Percentiles rank a stretch among this genome's conserved stretches.
phyloP scores from a whole-genome alignment of 1,140 invertebrate genomes.

The Drosophila asahinai region DNA sequence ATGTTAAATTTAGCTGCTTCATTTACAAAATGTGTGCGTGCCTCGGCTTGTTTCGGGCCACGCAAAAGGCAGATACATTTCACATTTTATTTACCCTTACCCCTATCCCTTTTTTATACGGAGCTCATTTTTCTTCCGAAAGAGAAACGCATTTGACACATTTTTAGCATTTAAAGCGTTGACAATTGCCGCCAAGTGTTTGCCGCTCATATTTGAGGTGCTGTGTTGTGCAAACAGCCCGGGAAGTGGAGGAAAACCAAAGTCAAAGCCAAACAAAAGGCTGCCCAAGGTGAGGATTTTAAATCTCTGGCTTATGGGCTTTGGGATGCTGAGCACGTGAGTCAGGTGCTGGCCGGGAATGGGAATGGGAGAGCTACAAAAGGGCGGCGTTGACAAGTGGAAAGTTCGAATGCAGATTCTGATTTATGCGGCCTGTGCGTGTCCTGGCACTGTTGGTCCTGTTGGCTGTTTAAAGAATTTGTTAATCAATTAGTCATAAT shows the following conservation, averaged over 20 bases:
- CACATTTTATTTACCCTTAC: slow-evolving; percentile 64
- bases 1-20: slow-evolving; percentile 46
- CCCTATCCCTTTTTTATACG: slow-evolving; percentile 40
- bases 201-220: slow-evolving; percentile 53
- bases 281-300: slow-evolving; percentile 28
- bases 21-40: slow-evolving; percentile 81
- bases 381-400: slow-evolving; percentile 56
- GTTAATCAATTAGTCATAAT: slow-evolving; percentile 83
- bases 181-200: slow-evolving; percentile 77
- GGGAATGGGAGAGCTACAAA: slow-evolving; percentile 30
- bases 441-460: slow-evolving; percentile 36
- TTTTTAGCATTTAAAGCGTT: slow-evolving; percentile 76
- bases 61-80: slow-evolving; percentile 73
- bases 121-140: slow-evolving; percentile 73
- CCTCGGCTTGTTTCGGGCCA: slow-evolving; percentile 50
- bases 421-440: slow-evolving; percentile 70
- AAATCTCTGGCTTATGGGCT: slow-evolving; percentile 35
- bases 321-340: slow-evolving; percentile 76
- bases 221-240: slow-evolving; percentile 52
- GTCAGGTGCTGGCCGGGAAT: slow-evolving; percentile 17
- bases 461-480: slow-evolving; percentile 62
- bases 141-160: slow-evolving; percentile 79
- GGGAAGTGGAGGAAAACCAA: slow-evolving; percentile 24
- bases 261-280: slow-evolving; percentile 53
- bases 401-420: slow-evolving; percentile 53